Evolutionary conservation across 1,140 invertebrate genomes (phyloP), one percentile per base, ranked within the genome.

Genomic region (Panagrolaimus sp.): DNA sequence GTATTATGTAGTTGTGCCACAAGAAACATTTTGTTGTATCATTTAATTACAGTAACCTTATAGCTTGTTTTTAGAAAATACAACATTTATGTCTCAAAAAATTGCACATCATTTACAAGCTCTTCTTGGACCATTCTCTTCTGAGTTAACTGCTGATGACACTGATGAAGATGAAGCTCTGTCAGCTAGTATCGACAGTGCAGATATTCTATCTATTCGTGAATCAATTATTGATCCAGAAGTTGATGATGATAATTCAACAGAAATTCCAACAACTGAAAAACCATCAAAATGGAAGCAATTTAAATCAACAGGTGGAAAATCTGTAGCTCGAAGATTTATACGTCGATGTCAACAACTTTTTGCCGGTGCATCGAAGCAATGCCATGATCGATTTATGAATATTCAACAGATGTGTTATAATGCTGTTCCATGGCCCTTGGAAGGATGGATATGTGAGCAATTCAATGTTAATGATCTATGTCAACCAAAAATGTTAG

Each of bases 81-180:
- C 23, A 23, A 47, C 51, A 25, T 72, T 23, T 9, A 68, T 62
- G 16, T 67, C 73, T 25, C 23, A 69, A 42, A 74, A 77, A 61
- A 16, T 73, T 3, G 69, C 67, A 25, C 31, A 63, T 42, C 51
- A 47, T 20, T 13, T 57, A 61, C 16, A 72, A 67, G 42, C 23
- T 63, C 16, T 63, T 65, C 23, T 57, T 74, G 16, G 74, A 73
- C 20, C 70, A 72, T 5, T 77, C 74, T 61, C 31, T 13, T 16
- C 46, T 75, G 69, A 74, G 8, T 45, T 78, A 8, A 25, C 25
- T 14, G 9, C 31, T 16, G 63, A 48, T 31, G n/a, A n/a, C n/a
- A 67, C 53, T 25, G 64, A 76, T 27, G 73, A 74, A 65, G 74
- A 74, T 16, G 45, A 77, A 53, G 65, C 45, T 9, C 68, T 74